phyloP scores from a whole-genome alignment of 2,797 vertebrate genomes.

The Tachyglossus aculeatus region DNA sequence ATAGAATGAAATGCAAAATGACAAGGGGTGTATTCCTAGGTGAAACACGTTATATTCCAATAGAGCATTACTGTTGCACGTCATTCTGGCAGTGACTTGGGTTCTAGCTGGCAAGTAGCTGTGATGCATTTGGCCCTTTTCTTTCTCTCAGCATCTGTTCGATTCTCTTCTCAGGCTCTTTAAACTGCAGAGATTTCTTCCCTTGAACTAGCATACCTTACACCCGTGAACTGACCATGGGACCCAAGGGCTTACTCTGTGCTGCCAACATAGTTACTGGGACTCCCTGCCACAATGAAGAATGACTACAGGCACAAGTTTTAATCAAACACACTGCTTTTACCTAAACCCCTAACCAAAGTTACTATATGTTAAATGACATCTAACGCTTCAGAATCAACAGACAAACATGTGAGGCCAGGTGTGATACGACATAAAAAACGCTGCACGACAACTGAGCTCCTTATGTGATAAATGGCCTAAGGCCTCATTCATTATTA shows the following conservation, averaged over 20 bases:
- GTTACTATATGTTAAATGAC: constrained; percentile 26
- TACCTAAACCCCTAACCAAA: constrained; percentile 42
- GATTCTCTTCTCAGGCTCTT: background rate
- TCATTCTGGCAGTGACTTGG: background rate
- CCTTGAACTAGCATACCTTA: constrained; percentile 6
- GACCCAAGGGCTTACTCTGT: background rate
- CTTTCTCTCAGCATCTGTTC: constrained; percentile 1
- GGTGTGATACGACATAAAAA: constrained; percentile 59
- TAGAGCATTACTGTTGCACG: background rate
- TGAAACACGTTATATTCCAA: too few relatives aligned
- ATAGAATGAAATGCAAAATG: too few relatives aligned
- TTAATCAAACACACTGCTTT: constrained; percentile 42
- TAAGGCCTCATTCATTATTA: constrained; percentile 67
- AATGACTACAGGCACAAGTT: constrained; percentile 16
- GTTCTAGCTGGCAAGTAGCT: background rate
- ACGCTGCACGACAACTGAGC: constrained; percentile 60
- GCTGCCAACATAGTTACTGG: constrained; percentile 7
- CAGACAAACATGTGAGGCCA: constrained; percentile 61
- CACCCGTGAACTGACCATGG: background rate
- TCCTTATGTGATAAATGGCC: constrained; percentile 67
- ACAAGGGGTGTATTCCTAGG: too few relatives aligned
- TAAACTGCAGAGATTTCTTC: constrained; percentile 1
- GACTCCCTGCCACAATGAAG: background rate
- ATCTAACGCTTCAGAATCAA: constrained; percentile 65
- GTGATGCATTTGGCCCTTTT: background rate